Base-by-base conservation (phyloP, 2,797 vertebrate species). In the Chrysolophus pictus region DNA sequence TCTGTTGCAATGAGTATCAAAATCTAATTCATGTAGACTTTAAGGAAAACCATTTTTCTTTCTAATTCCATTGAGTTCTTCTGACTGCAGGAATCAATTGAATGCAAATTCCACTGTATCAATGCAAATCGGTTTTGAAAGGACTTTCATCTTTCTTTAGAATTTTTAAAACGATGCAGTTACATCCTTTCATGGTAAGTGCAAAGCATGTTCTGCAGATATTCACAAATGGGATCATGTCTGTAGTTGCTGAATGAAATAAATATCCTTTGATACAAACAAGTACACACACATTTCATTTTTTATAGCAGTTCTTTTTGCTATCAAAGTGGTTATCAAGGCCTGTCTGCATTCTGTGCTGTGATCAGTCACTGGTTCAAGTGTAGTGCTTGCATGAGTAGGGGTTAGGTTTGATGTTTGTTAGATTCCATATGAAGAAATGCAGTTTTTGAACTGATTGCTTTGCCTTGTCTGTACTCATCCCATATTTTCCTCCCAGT, bases 21-120 rank as follows among this genome's bases (percentile, higher is more conserved):
- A 90, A 90, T 84, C 72, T 91, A 89, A 74, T 94, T 81, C 28
- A 23, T 88, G 5, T 67, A 73, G 68, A 88, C 89, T 90, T 94
- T 70, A 90, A 83, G 73, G 60, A 64, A 84, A 84, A 46, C 44
- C 0, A 41, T 91, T 94, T 93, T 90, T 33, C 41, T 79, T 91
- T 35, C 2, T 91, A 84, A 76, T 74, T 70, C 70, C 29, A 6
- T 70, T 84, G 56, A 83, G 65, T 49, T 74, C 9, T 47, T 85
- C 73, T 81, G 73, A 69, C 85, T 91, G 76, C 42, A 56, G 74
- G 81, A 91, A 84, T 90, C 77, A 80, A 13, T 21, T 80, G 62
- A 76, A 82, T 86, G 80, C 68, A 76, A 8, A 85, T 95, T 71
- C 74, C 0, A 0, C 64, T 35, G 31, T 83, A 0, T 90, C 76